These are phyloP conservation scores for Antigone vipio DNA, from an alignment of 2,113 vertebrate genomes.

Conservation along the genomic window DNA sequence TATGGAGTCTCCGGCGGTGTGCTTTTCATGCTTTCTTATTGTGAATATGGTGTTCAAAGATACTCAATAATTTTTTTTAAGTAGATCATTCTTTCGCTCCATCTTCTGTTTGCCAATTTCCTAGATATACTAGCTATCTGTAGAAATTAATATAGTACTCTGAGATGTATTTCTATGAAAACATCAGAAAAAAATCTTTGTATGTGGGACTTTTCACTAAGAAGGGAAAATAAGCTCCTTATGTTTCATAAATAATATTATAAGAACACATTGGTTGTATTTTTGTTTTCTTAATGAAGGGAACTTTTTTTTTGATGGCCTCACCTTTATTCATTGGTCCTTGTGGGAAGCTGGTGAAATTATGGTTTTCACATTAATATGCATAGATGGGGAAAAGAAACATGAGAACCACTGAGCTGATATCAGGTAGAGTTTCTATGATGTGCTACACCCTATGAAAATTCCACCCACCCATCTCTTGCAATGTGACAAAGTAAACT, in stretches of 20 bases:
- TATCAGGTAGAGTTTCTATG: not conserved
- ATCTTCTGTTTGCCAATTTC: not conserved
- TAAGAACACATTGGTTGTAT: not conserved
- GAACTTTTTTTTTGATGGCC: not conserved
- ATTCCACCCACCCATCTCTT: not conserved
- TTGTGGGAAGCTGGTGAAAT: not conserved
- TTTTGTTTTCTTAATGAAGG: not conserved
- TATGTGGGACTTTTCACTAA: not conserved
- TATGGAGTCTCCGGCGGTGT: not conserved
- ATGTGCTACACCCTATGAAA: not conserved
- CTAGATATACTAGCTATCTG: not conserved
- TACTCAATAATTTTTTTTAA: not conserved
- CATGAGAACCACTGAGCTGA: not conserved
- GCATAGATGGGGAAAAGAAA: not conserved
- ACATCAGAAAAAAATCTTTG: not conserved
- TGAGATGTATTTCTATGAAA: not conserved
- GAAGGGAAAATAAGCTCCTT: not conserved
- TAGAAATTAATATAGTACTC: not conserved
- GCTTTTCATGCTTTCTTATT: not conserved
- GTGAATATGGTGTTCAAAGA: not conserved
- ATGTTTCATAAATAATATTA: fast-evolving
- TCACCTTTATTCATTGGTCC: not conserved
- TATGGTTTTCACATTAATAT: not conserved
- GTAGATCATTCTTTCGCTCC: not conserved
- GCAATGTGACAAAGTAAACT: not conserved